Conservation (phyloP, 2,113 vertebrate genomes). For the Cochlearius cochlearius region DNA sequence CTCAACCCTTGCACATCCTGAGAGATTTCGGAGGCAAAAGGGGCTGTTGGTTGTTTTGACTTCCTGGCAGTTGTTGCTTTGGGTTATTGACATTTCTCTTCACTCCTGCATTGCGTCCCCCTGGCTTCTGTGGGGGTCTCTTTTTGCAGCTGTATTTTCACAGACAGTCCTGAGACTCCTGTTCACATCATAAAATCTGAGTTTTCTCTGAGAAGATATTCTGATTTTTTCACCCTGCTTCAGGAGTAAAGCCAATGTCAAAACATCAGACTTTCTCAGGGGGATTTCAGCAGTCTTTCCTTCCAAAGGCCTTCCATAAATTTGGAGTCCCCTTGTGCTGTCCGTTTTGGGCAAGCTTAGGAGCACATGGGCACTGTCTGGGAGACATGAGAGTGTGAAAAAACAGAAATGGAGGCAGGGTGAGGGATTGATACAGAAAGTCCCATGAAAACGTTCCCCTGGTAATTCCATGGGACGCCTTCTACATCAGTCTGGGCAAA, state of each 20-base stretch:
- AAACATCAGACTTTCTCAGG: neutral
- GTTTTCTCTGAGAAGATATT: neutral
- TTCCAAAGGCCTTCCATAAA: neutral
- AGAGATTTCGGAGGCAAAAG: neutral
- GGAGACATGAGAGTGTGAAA: neutral
- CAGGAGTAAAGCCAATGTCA: neutral
- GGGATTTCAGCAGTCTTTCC: neutral
- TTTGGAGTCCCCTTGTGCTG: neutral
- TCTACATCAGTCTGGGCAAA: neutral
- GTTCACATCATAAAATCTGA: neutral
- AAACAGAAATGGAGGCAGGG: neutral
- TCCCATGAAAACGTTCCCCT: neutral
- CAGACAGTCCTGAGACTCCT: neutral
- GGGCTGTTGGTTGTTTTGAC: neutral
- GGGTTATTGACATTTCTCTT: neutral
- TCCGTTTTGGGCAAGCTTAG: neutral
- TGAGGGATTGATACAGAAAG: neutral
- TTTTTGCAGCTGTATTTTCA: neutral
- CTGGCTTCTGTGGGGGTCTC: neutral
- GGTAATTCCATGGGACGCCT: neutral
- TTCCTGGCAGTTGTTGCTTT: neutral
- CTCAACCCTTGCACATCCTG: neutral
- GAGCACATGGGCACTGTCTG: neutral
- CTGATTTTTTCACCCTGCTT: neutral
- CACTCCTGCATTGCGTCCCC: neutral